Evolutionary conservation across 1,140 invertebrate genomes (phyloP), one percentile per base, ranked within the genome.

Genomic region (Copidosoma floridanum): DNA sequence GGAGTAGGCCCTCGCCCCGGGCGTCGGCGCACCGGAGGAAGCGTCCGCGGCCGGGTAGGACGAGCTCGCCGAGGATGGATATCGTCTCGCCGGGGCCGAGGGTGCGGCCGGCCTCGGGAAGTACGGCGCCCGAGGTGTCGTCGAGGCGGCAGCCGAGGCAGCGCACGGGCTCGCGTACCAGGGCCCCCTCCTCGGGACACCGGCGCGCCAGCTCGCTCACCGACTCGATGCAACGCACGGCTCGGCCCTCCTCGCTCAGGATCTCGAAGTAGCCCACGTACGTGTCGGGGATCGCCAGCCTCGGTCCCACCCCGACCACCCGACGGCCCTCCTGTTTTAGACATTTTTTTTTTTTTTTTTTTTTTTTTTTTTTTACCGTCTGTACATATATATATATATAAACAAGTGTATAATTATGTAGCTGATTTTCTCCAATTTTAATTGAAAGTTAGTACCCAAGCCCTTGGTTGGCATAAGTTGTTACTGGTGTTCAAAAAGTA

Each of bases 241-340:
- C 90, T 65, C 91, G 83, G 0, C 94, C 94, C 73, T 97, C 94
- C 78, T 97, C 94, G 72, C 92, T 95, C 23, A 97, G 81, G 29
- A 97, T 85, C 80, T 97, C 95, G 75, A 97, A 97, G 80, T 92
- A 97, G 6, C 95, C 95, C 61, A 89, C 84, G 75, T 94, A 97
- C 7, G 88, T 87, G 58, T 95, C 89, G 0, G 95, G 95, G 50
- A 97, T 95, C 43, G 92, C 87, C 38, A 97, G 81, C 68, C 91
- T 85, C 0, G 91, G 90, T 10, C 93, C 91, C 0, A 91, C 85
- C 58, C 86, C 89, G 21, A 90, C 89, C 66, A 88, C 86, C 63
- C 88, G 82, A 18, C 84, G 77, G 1, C 90, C 89, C 74, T 96
- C 93, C 60, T 61, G 18, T 24, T 18, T 26, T n/a, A n/a, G n/a